Evolutionary conservation across 2,113 vertebrate genomes (phyloP).

Genomic region (Chlamydotis undulata): DNA sequence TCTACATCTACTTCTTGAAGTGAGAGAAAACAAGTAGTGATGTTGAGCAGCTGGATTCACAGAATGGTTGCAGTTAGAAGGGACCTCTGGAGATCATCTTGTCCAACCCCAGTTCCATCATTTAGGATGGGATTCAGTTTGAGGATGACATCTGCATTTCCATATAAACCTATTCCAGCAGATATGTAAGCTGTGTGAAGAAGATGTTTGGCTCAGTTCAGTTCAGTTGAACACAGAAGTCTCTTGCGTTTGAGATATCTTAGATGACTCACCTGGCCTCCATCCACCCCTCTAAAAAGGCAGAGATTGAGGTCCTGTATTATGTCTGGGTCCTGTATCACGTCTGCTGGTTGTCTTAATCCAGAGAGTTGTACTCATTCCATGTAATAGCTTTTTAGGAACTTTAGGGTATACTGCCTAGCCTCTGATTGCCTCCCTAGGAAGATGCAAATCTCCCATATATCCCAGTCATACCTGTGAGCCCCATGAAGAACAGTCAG

Average conservation of each 20-base stretch:
- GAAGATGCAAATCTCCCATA: background rate
- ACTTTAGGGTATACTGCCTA: background rate
- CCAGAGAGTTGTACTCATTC: background rate
- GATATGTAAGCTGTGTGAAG: background rate
- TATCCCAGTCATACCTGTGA: background rate
- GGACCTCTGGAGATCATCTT: background rate
- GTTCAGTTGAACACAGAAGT: background rate
- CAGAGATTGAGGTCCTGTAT: background rate
- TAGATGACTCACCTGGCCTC: background rate
- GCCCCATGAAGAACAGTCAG: background rate
- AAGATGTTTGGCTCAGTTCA: background rate
- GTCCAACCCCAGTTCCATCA: background rate
- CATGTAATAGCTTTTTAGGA: background rate
- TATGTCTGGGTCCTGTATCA: background rate
- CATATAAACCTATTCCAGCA: background rate
- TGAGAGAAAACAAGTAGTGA: background rate
- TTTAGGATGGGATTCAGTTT: background rate
- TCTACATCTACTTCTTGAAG: background rate
- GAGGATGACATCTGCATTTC: background rate
- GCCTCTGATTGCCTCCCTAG: background rate
- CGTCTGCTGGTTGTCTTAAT: background rate
- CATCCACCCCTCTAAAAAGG: background rate
- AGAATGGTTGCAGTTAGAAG: background rate
- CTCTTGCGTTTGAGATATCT: background rate
- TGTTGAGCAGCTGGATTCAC: background rate